Percentiles rank a stretch among this genome's conserved stretches.
Conservation (phyloP, 2,888 invertebrate species). For the Agonum fuliginosum region DNA sequence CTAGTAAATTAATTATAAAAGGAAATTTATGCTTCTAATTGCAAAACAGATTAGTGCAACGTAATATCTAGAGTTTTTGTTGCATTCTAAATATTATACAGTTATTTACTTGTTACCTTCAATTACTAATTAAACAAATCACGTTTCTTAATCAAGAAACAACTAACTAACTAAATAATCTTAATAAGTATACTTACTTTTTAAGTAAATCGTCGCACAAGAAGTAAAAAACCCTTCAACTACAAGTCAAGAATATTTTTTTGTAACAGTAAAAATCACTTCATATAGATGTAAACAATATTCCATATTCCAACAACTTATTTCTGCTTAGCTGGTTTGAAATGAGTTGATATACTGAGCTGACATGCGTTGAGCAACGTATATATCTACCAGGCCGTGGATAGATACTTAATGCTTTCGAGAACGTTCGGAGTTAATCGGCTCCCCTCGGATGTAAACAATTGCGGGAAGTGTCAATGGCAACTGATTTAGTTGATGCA, state of each 20-base stretch:
- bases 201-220: too few species aligned
- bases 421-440: slow-evolving; percentile 31
- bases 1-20: background rate
- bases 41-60: too few species aligned
- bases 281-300: slow-evolving; percentile 16
- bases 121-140: too few species aligned
- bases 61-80: too few species aligned
- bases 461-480: slow-evolving; percentile 7
- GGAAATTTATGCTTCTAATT: too few species aligned
- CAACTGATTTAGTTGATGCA: slow-evolving; percentile 2
- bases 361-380: background rate
- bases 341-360: slow-evolving; percentile 22
- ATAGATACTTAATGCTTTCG: slow-evolving; percentile 36
- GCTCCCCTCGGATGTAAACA: slow-evolving; percentile 46
- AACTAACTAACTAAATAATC: too few species aligned
- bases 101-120: too few species aligned
- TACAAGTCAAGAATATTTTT: slow-evolving; percentile 26
- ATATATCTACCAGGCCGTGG: slow-evolving; percentile 1
- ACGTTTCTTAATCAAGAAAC: too few species aligned
- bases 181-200: background rate
- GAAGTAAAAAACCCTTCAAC: background rate
- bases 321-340: background rate
- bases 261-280: slow-evolving; percentile 25
- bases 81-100: too few species aligned
- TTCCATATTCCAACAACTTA: slow-evolving; percentile 41